Percentiles rank a stretch among this genome's conserved stretches.
Evolutionary conservation across 2,113 vertebrate genomes (phyloP).

Genomic region (Silurus asotus): DNA sequence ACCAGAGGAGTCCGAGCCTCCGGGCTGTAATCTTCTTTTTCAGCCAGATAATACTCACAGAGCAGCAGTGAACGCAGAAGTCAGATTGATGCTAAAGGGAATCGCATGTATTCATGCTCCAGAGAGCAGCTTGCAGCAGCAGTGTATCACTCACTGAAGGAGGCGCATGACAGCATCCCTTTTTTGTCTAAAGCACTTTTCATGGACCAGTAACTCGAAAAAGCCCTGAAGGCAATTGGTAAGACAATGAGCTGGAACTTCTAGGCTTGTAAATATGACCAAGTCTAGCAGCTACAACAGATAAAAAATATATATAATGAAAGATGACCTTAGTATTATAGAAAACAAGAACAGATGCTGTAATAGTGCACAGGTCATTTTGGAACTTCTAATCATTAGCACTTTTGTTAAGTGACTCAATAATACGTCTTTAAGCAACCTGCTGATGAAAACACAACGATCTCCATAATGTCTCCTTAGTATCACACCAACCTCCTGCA

Average conservation of each 20-base stretch:
- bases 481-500: background rate
- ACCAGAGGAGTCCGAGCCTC: background rate
- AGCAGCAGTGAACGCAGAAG: constrained; percentile 8
- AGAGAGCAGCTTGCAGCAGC: background rate
- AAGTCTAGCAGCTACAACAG: background rate
- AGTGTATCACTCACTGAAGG: constrained; percentile 19
- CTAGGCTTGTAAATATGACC: constrained; percentile 8
- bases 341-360: background rate
- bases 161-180: constrained; percentile 3
- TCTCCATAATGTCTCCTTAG: too few relatives aligned
- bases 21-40: background rate
- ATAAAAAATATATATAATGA: background rate
- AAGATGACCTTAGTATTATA: background rate
- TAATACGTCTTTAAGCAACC: background rate
- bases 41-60: background rate
- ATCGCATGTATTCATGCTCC: constrained; percentile 37
- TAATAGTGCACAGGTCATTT: background rate
- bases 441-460: background rate
- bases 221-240: constrained; percentile 10
- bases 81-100: constrained; percentile 28
- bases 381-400: background rate
- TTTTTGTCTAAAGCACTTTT: constrained; percentile 43
- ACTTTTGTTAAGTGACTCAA: background rate
- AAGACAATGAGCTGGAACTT: constrained; percentile 33
- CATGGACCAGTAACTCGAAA: constrained; percentile 46